Percentiles rank a stretch among this genome's conserved stretches.
Evolutionary conservation across 64 coral and sea anemone genomes (phyloP).

Genomic region (Actinia tenebrosa): DNA sequence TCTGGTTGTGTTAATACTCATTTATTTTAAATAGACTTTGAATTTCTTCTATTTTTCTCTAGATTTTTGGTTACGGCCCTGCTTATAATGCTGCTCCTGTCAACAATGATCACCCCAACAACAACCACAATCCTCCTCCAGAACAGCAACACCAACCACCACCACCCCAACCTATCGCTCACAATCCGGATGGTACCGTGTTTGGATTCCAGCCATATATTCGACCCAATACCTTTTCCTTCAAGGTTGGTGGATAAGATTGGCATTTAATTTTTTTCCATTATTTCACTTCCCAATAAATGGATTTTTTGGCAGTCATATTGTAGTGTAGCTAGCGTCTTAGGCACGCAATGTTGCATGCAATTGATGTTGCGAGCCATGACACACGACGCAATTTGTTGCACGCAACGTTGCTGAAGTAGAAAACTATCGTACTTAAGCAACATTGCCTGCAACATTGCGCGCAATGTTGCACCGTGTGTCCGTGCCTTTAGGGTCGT

Average conservation of each 20-base stretch:
- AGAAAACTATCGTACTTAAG: too few relatives aligned
- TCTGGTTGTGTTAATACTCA: too few relatives aligned
- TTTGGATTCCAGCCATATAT: conserved; percentile 91
- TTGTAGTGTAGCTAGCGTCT: too few relatives aligned
- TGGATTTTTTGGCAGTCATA: too few relatives aligned
- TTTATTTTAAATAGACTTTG: not conserved
- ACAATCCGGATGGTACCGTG: conserved; percentile 30
- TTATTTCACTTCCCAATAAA: not conserved
- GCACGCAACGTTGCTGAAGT: too few relatives aligned
- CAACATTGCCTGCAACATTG: too few relatives aligned
- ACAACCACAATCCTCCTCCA: not conserved
- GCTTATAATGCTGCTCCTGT: not conserved
- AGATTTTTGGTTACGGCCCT: conserved; percentile 49
- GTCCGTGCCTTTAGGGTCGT: too few relatives aligned
- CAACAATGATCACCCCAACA: conserved; percentile 23
- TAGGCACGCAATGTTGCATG: too few relatives aligned
- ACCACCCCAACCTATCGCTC: conserved; percentile 30
- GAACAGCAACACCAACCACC: conserved; percentile 27
- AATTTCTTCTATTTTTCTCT: conserved; percentile 1
- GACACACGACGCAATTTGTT: too few relatives aligned
- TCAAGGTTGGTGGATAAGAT: conserved; percentile 43
- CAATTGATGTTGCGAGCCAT: too few relatives aligned
- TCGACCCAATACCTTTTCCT: conserved; percentile 63
- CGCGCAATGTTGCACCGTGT: too few relatives aligned
- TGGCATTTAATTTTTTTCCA: not conserved